phyloP scores from a whole-genome alignment of 2,888 invertebrate species.

The Dermolepida albohirtum region DNA sequence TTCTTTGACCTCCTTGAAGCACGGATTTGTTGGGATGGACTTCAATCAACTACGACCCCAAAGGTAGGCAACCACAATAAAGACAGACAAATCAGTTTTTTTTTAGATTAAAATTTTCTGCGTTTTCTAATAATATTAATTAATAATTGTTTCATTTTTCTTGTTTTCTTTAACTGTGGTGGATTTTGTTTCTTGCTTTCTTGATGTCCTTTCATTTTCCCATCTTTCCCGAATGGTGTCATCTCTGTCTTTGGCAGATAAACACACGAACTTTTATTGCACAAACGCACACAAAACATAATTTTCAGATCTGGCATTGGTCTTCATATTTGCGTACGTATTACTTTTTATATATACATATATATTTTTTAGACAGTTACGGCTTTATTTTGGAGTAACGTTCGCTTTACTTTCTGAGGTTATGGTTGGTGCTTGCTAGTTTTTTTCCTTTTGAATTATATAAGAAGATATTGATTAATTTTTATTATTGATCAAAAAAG shows the following conservation, averaged over 20 bases:
- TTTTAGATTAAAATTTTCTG: neutral
- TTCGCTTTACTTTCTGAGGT: neutral
- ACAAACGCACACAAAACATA: slow-evolving; percentile 24
- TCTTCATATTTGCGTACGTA: slow-evolving; percentile 60
- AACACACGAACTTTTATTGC: slow-evolving; percentile 16
- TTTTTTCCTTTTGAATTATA: neutral
- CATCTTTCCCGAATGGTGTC: neutral
- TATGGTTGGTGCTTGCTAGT: neutral
- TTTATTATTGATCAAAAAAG: no score
- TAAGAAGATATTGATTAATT: no score
- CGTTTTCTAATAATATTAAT: slow-evolving; percentile 12
- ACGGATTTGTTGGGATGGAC: slow-evolving; percentile 49
- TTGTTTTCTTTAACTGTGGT: slow-evolving; percentile 20
- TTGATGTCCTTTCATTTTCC: neutral
- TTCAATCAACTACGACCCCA: slow-evolving; percentile 21
- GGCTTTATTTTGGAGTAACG: slow-evolving; percentile 1
- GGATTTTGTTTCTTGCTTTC: slow-evolving; percentile 5
- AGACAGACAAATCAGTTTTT: slow-evolving; percentile 10
- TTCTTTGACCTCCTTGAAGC: slow-evolving; percentile 59
- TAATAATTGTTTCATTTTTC: slow-evolving; percentile 6
- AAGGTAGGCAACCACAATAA: slow-evolving; percentile 28
- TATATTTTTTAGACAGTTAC: slow-evolving; percentile 1
- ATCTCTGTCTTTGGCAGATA: slow-evolving; percentile 12
- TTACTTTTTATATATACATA: slow-evolving; percentile 43
- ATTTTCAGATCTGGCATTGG: slow-evolving; percentile 62